Evolutionary conservation across 2,113 vertebrate species (phyloP).

Genomic region (Edolisoma coerulescens): DNA sequence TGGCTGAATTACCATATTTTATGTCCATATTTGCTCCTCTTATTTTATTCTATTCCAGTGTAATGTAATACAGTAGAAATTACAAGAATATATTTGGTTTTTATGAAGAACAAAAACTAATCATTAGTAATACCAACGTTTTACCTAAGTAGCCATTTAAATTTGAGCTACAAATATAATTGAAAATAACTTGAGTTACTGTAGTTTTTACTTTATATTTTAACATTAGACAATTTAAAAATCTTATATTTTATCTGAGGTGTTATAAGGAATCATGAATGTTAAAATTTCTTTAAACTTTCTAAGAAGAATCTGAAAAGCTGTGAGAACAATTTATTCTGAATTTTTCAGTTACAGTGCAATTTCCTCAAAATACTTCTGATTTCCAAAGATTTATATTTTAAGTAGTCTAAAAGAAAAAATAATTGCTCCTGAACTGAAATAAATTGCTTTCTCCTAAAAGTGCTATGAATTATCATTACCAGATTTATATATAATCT

Average conservation of each 20-base stretch:
- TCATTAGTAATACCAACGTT: neutral
- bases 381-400: neutral
- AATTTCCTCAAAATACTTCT: neutral
- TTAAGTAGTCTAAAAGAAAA: neutral
- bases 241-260: neutral
- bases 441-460: conserved; percentile 14
- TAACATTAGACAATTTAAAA: neutral
- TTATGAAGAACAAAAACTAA: neutral
- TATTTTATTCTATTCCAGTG: neutral
- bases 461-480: conserved; percentile 36
- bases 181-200: neutral
- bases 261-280: neutral
- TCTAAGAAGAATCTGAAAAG: neutral
- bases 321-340: neutral
- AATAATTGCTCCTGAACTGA: neutral
- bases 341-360: neutral
- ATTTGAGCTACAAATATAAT: neutral
- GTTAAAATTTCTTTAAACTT: neutral
- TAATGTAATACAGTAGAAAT: neutral
- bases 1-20: neutral
- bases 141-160: neutral
- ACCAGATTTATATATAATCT: conserved; percentile 19
- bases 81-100: neutral
- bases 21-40: neutral
- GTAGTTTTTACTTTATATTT: neutral